Percentiles rank a stretch among this genome's conserved stretches.
Evolutionary conservation across 1,140 invertebrate genomes (phyloP).

Genomic region (Zaprionus tsacasi): DNA sequence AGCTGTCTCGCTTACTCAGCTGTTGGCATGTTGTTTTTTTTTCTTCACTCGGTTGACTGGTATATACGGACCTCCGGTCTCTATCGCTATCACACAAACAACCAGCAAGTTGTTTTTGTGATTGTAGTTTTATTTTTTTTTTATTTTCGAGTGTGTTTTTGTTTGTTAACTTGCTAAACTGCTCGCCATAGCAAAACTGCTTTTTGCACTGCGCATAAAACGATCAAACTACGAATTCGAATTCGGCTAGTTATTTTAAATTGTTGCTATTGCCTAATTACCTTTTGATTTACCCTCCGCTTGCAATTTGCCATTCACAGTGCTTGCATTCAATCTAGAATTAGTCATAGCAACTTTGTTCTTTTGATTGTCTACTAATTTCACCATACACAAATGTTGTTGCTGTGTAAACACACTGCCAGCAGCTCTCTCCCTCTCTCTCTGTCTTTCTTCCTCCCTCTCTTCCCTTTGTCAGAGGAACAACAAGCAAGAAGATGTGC

Average conservation of each 20-base stretch:
- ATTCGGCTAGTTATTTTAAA: conserved; percentile 7
- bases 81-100: conserved; percentile 8
- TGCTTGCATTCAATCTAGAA: conserved; percentile 18
- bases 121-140: conserved; percentile 48
- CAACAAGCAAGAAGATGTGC: not conserved
- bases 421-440: conserved; percentile 6
- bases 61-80: conserved; percentile 5
- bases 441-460: not conserved
- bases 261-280: conserved; percentile 27
- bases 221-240: conserved; percentile 10
- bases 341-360: conserved; percentile 64
- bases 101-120: conserved; percentile 63
- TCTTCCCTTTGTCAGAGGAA: conserved; percentile 7
- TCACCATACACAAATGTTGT: conserved; percentile 36
- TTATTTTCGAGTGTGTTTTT: conserved; percentile 49
- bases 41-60: conserved; percentile 40
- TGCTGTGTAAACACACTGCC: conserved; percentile 16
- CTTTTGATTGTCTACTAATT: conserved; percentile 41
- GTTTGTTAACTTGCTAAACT: conserved; percentile 38
- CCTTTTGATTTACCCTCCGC: conserved; percentile 12
- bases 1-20: conserved; percentile 69
- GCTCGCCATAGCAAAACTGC: conserved; percentile 10
- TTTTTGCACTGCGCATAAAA: conserved; percentile 43
- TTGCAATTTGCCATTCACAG: conserved; percentile 12
- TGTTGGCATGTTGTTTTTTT: conserved; percentile 57